Percentiles rank a stretch among this genome's conserved stretches.
Conservation (phyloP, 2,888 invertebrate species). For the Oscheius sp. region DNA sequence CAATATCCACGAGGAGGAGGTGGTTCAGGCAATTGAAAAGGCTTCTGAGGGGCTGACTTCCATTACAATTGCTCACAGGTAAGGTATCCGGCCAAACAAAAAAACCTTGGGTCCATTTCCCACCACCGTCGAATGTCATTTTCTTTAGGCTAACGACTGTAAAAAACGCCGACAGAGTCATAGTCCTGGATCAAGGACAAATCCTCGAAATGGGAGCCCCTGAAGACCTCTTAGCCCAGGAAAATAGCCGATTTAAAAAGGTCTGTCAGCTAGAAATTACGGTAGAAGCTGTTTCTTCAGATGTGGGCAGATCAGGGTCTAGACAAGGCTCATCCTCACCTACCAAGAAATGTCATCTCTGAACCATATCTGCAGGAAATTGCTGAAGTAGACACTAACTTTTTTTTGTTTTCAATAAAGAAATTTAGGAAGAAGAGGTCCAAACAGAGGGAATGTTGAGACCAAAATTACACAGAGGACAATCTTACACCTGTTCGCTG, state of each 20-base stretch:
- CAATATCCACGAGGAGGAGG: conserved; percentile 70
- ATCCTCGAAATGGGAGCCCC: conserved; percentile 70
- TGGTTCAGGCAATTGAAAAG: conserved; percentile 68
- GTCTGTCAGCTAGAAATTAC: background rate
- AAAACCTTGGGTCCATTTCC: too few species aligned
- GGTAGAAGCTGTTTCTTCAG: background rate
- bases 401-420: background rate
- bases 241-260: background rate
- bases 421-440: conserved; percentile 1
- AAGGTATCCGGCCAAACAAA: too few species aligned
- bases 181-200: conserved; percentile 67
- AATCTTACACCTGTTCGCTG: conserved; percentile 23
- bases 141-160: conserved; percentile 60
- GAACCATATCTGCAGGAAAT: conserved; percentile 16
- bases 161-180: conserved; percentile 66
- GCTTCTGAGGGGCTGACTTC: conserved; percentile 69
- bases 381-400: background rate
- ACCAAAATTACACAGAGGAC: conserved; percentile 6
- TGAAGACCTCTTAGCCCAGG: conserved; percentile 61
- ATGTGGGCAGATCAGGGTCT: conserved; percentile 29
- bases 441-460: background rate
- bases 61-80: conserved; percentile 71
- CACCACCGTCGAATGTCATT: too few species aligned
- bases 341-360: conserved; percentile 5
- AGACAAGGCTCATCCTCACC: conserved; percentile 16